Evolutionary conservation across 2,797 vertebrate genomes (phyloP).

Genomic region (Arnoldichthys spilopterus): DNA sequence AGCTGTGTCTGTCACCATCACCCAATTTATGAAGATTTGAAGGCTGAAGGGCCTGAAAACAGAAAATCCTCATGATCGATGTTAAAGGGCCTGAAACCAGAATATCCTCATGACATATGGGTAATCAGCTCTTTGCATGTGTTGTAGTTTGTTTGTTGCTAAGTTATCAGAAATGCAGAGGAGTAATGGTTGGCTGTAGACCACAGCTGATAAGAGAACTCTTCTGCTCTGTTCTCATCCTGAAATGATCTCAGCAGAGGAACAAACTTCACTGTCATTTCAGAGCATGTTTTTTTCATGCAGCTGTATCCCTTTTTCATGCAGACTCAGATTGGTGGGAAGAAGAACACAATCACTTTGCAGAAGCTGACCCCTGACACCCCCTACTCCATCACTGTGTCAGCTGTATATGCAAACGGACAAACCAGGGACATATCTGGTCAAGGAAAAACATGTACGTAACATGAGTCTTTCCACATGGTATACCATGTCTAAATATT

Average conservation of each 20-base stretch:
- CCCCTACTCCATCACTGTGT: conserved; percentile 88
- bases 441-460: conserved; percentile 94
- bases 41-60: background rate
- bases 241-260: conserved; percentile 1
- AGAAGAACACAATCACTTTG: conserved; percentile 89
- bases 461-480: background rate
- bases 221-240: background rate
- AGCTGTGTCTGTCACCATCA: background rate
- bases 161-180: conserved; percentile 27
- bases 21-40: conserved; percentile 3
- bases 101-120: background rate
- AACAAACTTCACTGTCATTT: conserved; percentile 17
- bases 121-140: background rate
- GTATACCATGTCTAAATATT: background rate
- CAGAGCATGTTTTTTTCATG: conserved; percentile 19
- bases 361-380: conserved; percentile 94
- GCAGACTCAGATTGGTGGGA: conserved; percentile 90
- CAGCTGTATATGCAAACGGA: conserved; percentile 84
- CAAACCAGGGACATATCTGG: conserved; percentile 87
- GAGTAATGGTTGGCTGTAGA: conserved; percentile 1
- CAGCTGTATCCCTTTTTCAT: conserved; percentile 23
- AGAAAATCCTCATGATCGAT: background rate
- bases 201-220: conserved; percentile 17
- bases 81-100: background rate
- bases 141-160: conserved; percentile 10